Evolutionary conservation across 1,140 invertebrate species (phyloP), one percentile per base, ranked within the genome.

Genomic region (Teleopsis dalmanni): DNA sequence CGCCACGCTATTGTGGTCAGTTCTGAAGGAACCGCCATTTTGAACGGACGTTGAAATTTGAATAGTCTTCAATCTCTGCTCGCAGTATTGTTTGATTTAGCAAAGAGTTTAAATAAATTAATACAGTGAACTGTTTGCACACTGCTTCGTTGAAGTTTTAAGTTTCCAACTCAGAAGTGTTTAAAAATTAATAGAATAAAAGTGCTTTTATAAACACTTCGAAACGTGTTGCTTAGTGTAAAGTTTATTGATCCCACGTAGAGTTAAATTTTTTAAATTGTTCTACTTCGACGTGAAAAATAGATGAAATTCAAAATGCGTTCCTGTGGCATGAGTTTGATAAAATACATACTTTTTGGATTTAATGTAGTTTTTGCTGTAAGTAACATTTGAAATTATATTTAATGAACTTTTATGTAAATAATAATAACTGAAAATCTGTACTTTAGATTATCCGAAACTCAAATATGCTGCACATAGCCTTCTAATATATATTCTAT

Each of bases 311-410:
- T 58, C 56, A 71, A 62, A 66, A 79, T 79, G 76, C 72, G 76
- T 59, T 70, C 69, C 14, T 80, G 77, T 54, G 80, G 81, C 52
- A 78, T 84, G 72, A 78, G 74, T 64, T 70, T 78, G 45, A 76
- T 86, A 33, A 86, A 85, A 72, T 84, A 82, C 60, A 62, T 85
- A 35, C 64, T 86, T n/a, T 85, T 85, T 61, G 66, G 77, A 46
- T 85, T 86, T 62, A 86, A 85, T 71, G 73, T 85, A 13, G 62
- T 85, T 21, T 85, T 86, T 74, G 79, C 82, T 64, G 83, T 86
- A 71, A 81, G 81, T 78, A 59, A 33, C 36, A 38, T 10, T 38
- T 29, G 18, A n/a, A n/a, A n/a, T 33, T 6, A 26, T 36, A 37
- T 25, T 36, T 47, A 13, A 5, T 16, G 40, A 22, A 8, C 14